Base-by-base conservation (phyloP, 2,113 vertebrate genomes). In the Hirundichthys speculiger region DNA sequence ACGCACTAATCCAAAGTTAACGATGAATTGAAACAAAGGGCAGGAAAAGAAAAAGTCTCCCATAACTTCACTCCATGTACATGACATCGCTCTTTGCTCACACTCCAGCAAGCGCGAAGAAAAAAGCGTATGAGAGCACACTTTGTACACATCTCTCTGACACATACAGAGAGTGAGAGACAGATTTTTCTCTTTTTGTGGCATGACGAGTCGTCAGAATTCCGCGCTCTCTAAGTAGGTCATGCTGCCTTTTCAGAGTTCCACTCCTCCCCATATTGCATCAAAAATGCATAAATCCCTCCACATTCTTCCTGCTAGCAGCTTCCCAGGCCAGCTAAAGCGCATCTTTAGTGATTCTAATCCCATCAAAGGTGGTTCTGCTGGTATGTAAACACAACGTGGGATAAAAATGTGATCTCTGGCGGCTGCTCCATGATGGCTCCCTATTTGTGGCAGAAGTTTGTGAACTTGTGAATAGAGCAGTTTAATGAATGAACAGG, bases 271-370 rank as follows among this genome's bases (percentile, higher is more conserved):
- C 83, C 75, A 77, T 46, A 76, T 85, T 79, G 87, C 84, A 91
- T 93, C 85, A 91, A 92, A 91, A 86, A 89, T 91, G 90, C 87
- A 91, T 86, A 89, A 91, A 88, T 89, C 82, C 85, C 87, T 64
- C 82, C 84, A 85, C 86, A 85, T 81, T 88, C 79, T 83, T 79
- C 69, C 69, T 74, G 84, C 81, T 69, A 71, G 75, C 76, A 72
- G 84, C 79, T 83, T 87, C 84, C 74, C 73, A 30, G 80, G 77
- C 70, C 48, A 54, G 74, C 82, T 77, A 74, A 86, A 79, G 83
- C 73, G 72, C 75, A 85, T 78, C 72, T 84, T 83, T 86, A 84
- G 77, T 74, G 82, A 79, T 85, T 82, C 78, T 88, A 89, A 86
- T 86, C 77, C 88, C 83, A 82, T 91, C 85, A 83, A 84, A 88